Percentiles rank a stretch among this genome's conserved stretches.
Evolutionary conservation across 2,888 invertebrate species (phyloP).

Genomic region (Sesamia inferens): DNA sequence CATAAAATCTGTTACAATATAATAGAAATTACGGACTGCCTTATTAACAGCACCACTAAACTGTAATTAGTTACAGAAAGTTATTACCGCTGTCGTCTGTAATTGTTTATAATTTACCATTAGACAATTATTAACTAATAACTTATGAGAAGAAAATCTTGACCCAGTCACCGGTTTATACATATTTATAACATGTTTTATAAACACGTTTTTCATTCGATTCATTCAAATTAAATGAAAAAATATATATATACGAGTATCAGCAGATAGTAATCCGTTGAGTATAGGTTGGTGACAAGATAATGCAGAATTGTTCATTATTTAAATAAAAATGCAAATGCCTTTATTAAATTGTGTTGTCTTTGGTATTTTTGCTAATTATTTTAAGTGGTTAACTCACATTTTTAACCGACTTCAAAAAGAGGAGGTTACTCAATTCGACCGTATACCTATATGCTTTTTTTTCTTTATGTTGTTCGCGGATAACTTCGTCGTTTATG

Average conservation of each 20-base stretch:
- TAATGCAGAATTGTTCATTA: background rate
- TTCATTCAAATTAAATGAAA: conserved; percentile 7
- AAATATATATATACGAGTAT: too few species aligned
- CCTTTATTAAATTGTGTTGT: background rate
- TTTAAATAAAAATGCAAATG: background rate
- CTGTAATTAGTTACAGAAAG: conserved; percentile 36
- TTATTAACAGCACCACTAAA: conserved; percentile 8
- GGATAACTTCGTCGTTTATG: too few species aligned
- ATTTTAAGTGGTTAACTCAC: background rate
- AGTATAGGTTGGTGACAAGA: background rate
- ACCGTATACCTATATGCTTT: too few species aligned
- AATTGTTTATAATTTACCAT: conserved; percentile 20
- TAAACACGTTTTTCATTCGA: background rate
- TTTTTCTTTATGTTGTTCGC: too few species aligned
- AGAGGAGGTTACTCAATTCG: too few species aligned
- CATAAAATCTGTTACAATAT: background rate
- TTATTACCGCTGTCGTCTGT: conserved; percentile 27
- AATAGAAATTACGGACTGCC: background rate
- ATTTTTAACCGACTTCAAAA: too few species aligned
- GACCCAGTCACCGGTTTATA: conserved; percentile 34
- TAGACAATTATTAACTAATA: background rate
- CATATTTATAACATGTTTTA: background rate
- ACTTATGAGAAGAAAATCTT: conserved; percentile 34
- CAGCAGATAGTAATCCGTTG: background rate
- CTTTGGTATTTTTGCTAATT: background rate